These are phyloP conservation scores for Heterodera filipjevi DNA, from an alignment of 2,888 invertebrate genomes.

Conservation along the genomic window DNA sequence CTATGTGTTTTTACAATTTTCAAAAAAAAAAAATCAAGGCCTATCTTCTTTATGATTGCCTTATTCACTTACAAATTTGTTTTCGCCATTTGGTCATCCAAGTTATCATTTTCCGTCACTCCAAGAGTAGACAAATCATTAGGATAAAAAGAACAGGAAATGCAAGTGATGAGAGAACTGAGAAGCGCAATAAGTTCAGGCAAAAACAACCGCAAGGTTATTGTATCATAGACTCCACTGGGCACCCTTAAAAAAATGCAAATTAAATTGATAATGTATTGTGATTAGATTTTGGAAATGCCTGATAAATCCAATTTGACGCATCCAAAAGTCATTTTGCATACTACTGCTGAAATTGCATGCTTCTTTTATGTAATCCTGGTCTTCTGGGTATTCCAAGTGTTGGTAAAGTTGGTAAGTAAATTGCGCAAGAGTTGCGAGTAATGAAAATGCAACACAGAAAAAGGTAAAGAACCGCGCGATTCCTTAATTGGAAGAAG, in stretches of 20 bases:
- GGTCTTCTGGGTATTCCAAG: slow-evolving; percentile 22
- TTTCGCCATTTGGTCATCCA: not conserved
- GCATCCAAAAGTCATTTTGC: slow-evolving; percentile 36
- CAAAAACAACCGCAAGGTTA: slow-evolving; percentile 45
- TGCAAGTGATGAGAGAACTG: slow-evolving; percentile 44
- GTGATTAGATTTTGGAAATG: not conserved
- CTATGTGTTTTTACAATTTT: too few relatives aligned
- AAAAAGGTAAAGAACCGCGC: slow-evolving; percentile 37
- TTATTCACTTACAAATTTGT: not conserved
- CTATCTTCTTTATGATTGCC: too few relatives aligned
- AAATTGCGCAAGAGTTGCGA: slow-evolving; percentile 44
- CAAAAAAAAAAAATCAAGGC: too few relatives aligned
- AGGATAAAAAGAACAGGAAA: slow-evolving; percentile 44
- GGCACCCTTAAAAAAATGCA: slow-evolving; percentile 43
- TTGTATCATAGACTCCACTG: slow-evolving; percentile 39
- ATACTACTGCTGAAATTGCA: slow-evolving; percentile 6
- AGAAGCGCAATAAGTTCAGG: slow-evolving; percentile 52
- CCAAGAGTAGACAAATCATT: slow-evolving; percentile 5
- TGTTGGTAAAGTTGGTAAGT: slow-evolving; percentile 47
- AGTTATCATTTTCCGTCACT: not conserved
- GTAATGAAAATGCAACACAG: slow-evolving; percentile 38
- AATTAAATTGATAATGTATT: not conserved
- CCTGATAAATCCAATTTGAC: slow-evolving; percentile 41
- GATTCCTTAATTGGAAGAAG: slow-evolving; percentile 31
- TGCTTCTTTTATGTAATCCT: slow-evolving; percentile 26